These are phyloP conservation scores for Megalopta genalis DNA, from an alignment of 1,140 invertebrate species.

Conservation along the genomic window DNA sequence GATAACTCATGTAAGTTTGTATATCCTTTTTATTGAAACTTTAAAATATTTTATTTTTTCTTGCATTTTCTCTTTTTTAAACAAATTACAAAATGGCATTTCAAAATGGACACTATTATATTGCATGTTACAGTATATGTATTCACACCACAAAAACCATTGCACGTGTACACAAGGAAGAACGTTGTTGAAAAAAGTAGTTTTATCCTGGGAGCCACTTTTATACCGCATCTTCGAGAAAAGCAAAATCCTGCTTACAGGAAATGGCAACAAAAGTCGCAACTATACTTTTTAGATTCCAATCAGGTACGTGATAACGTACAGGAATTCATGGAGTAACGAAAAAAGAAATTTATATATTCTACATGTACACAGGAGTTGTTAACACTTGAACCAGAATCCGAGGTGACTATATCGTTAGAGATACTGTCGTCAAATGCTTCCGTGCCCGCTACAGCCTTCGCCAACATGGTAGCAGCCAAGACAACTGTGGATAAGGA, in stretches of 20 bases:
- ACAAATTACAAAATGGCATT: too few species aligned
- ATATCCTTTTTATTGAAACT: not conserved
- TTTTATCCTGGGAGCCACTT: slow-evolving; percentile 78
- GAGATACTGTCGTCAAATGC: slow-evolving; percentile 65
- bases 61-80: too few species aligned
- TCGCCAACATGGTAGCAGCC: slow-evolving; percentile 70
- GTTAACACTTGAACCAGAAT: slow-evolving; percentile 76
- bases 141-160: slow-evolving; percentile 82
- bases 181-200: slow-evolving; percentile 77
- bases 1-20: slow-evolving; percentile 82
- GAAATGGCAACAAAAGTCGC: slow-evolving; percentile 82
- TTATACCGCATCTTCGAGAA: slow-evolving; percentile 79
- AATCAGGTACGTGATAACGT: slow-evolving; percentile 76
- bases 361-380: slow-evolving; percentile 72
- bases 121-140: slow-evolving; percentile 79
- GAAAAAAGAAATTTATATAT: slow-evolving; percentile 9
- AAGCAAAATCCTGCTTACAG: slow-evolving; percentile 75
- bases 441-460: slow-evolving; percentile 70
- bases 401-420: slow-evolving; percentile 68
- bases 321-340: not conserved
- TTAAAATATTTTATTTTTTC: not conserved
- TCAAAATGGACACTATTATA: not conserved
- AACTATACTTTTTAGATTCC: slow-evolving; percentile 82
- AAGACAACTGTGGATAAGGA: slow-evolving; percentile 66
- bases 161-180: slow-evolving; percentile 79